Base-by-base conservation (phyloP, 2,888 invertebrate genomes). In the Aphodius sticticus region DNA sequence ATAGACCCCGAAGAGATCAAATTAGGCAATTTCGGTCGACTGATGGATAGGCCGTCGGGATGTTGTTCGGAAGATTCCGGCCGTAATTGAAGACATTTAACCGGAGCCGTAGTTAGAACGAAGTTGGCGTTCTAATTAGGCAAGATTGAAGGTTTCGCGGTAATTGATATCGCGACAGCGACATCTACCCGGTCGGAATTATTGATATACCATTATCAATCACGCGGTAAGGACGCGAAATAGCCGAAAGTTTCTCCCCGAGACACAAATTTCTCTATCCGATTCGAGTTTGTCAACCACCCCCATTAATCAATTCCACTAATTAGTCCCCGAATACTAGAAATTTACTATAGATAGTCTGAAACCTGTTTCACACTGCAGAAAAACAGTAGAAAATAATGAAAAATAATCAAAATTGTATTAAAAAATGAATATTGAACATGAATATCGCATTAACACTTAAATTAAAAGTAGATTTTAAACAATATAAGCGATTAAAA, bases 251-350 rank as follows among this genome's bases (percentile, higher is more conserved):
- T 77, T 77, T 77, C 71, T 70, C 9, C 12, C 53, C 2, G 53
- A 53, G 53, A 5, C 53, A 53, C 53, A 53, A 53, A 53, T 53
- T 53, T 53, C 53, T 53, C 53, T 53, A 77, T 77, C 53, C 53
- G 53, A 53, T 53, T 53, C 53, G 72, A 77, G 72, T 77, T 77
- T 77, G 77, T 71, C 77, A 72, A 6, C 77, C 69, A 16, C 69
- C 70, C 78, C 75, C 78, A 78, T 78, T 78, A 78, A 78, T 78
- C 78, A 78, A 78, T 78, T 78, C 70, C 69, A 76, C 76, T 76
- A 78, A 78, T 78, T 78, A 78, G 75, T 75, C 53, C 53, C 53
- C 53, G 53, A 26, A 26, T 26, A 26, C 26, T 26, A 26, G 69
- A 69, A 26, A 36, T 74, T 75, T 75, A 78, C 69, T 78, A 78